Evolutionary conservation across 1,140 invertebrate genomes (phyloP), one percentile per base, ranked within the genome.

Genomic region (Papilio machaon): DNA sequence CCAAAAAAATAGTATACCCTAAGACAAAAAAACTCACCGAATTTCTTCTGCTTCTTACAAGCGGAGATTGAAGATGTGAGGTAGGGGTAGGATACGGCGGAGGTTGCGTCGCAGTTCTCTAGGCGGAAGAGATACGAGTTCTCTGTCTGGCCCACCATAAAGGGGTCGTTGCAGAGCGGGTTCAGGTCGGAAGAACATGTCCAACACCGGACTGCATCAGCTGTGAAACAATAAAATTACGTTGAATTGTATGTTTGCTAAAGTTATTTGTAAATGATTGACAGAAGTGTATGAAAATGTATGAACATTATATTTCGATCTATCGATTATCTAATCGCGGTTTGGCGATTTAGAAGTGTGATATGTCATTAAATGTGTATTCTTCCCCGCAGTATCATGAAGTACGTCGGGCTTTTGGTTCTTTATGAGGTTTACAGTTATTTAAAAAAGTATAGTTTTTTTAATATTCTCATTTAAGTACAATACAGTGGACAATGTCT

Each of bases 181-280:
- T 97, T 97, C 73, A 95, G 89, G 81, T 97, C 95, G 2, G 97
- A 97, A 0, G 96, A 96, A 86, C 97, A 98, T 2, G 95, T 95
- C 97, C 97, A 98, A 88, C 97, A 97, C 86, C 95, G 95, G 15
- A 97, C 95, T 30, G 95, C 93, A 64, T 92, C 91, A 84, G 95
- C 96, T 97, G 92, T 38, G 95, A 95, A 82, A 52, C 52, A 83
- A 87, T 83, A 88, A 77, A 77, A 60, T 15, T 76, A 79, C 38
- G 19, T 80, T 73, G 43, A 77, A 9, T 74, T 80, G 35, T 7
- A 43, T 43, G 38, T 43, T n/a, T n/a, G n/a, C n/a, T n/a, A n/a
- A n/a, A n/a, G n/a, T n/a, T n/a, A n/a, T n/a, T n/a, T n/a, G n/a
- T n/a, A n/a, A n/a, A n/a, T n/a, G n/a, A n/a, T n/a, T n/a, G n/a